Percentiles rank a stretch among this genome's conserved stretches.
These are phyloP conservation scores for Aphelenchoides fujianensis DNA, from an alignment of 1,140 invertebrate genomes.

Conservation along the genomic window DNA sequence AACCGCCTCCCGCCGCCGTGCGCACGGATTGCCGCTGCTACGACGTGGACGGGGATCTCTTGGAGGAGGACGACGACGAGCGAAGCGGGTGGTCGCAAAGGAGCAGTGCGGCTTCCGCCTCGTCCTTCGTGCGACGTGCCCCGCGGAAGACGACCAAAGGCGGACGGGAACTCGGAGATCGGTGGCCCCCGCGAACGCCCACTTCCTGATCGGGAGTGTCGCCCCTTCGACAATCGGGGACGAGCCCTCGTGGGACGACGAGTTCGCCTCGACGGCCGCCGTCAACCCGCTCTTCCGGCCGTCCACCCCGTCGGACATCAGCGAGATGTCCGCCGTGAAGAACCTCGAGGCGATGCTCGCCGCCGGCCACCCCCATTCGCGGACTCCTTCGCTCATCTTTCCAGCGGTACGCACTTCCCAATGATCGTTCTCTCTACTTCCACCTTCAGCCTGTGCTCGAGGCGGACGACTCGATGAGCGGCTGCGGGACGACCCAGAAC, in stretches of 20 bases:
- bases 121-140: not conserved
- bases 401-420: conserved; percentile 11
- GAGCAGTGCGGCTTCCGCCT: not conserved
- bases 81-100: not conserved
- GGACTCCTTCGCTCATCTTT: not conserved
- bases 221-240: not conserved
- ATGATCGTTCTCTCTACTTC: no score
- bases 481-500: not conserved
- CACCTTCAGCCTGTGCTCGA: not conserved
- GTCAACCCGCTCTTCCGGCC: not conserved
- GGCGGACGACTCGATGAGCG: not conserved
- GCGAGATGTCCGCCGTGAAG: conserved; percentile 34
- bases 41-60: conserved; percentile 19
- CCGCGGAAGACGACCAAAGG: not conserved
- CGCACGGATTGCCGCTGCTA: not conserved
- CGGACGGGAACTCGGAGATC: not conserved
- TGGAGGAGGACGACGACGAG: conserved; percentile 3
- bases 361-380: not conserved
- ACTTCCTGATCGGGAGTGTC: not conserved
- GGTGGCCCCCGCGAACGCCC: not conserved
- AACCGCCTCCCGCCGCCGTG: not conserved
- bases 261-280: conserved; percentile 22
- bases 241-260: conserved; percentile 30
- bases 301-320: conserved; percentile 27
- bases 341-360: conserved; percentile 32